A percentile compares a stretch with the other conserved stretches of the same genome.
These are phyloP conservation scores for Ptycholaimellus sp. DNA, from an alignment of 2,888 invertebrate species.

Conservation along the genomic window DNA sequence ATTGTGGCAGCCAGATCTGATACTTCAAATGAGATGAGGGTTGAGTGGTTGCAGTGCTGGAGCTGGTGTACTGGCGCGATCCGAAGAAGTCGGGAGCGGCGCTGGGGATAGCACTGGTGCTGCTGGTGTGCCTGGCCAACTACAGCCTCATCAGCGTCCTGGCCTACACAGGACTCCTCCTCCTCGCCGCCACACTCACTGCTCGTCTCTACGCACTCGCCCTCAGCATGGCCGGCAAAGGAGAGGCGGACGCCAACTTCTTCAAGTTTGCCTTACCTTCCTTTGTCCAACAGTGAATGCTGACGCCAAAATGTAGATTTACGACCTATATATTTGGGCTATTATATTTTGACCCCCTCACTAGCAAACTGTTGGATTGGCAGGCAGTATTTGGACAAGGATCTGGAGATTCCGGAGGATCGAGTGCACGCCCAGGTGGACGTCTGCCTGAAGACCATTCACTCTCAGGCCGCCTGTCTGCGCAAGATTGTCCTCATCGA, in stretches of 20 bases:
- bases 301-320: neutral
- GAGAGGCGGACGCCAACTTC: conserved; percentile 10
- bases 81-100: conserved; percentile 76
- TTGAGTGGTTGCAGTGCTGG: conserved; percentile 37
- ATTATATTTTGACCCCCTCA: no score
- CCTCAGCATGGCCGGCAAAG: conserved; percentile 48
- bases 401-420: conserved; percentile 63
- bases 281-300: neutral
- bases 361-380: no score
- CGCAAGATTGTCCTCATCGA: conserved; percentile 83
- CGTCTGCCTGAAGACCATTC: conserved; percentile 57
- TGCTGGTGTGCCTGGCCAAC: conserved; percentile 73
- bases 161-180: conserved; percentile 64
- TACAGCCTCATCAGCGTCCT: conserved; percentile 58
- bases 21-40: neutral
- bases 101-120: conserved; percentile 62
- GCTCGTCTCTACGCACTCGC: conserved; percentile 89
- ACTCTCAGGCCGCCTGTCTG: conserved; percentile 56
- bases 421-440: conserved; percentile 68
- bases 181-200: conserved; percentile 59
- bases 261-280: conserved; percentile 8
- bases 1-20: no score
- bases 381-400: conserved; percentile 48
- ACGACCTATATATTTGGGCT: no score
- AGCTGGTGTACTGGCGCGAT: conserved; percentile 90